Conservation (phyloP, 2,888 invertebrate genomes). For the Diaperis boleti region DNA sequence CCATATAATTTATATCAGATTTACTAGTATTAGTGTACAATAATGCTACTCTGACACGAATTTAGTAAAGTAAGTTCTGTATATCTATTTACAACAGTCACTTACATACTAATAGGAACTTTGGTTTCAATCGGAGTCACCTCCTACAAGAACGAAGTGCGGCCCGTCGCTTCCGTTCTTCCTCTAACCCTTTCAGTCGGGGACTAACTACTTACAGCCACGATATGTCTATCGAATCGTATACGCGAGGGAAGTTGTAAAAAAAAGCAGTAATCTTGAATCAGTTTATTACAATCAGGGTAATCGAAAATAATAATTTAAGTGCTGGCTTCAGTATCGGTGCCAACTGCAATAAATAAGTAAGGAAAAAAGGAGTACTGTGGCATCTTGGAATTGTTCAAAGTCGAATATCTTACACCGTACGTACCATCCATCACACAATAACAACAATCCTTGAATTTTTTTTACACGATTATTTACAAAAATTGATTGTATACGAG, state of each 20-base stretch:
- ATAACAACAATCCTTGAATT: slow-evolving; percentile 30
- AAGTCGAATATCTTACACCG: slow-evolving; percentile 30
- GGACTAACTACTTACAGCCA: no score
- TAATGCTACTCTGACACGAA: slow-evolving; percentile 51
- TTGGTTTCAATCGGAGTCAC: slow-evolving; percentile 71
- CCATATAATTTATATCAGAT: slow-evolving; percentile 55
- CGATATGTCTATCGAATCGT: slow-evolving; percentile 5
- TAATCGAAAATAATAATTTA: slow-evolving; percentile 39
- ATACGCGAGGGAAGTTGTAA: slow-evolving; percentile 25
- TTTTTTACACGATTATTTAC: slow-evolving; percentile 43
- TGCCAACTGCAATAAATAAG: slow-evolving; percentile 22
- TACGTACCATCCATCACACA: slow-evolving; percentile 39
- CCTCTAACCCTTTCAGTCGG: no score
- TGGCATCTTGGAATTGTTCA: slow-evolving; percentile 29
- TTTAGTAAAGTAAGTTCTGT: slow-evolving; percentile 41
- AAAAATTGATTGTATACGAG: slow-evolving; percentile 38
- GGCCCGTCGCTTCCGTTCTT: no score
- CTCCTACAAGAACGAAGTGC: slow-evolving; percentile 58
- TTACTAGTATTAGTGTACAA: slow-evolving; percentile 50
- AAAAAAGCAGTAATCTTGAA: slow-evolving; percentile 33
- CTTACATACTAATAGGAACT: slow-evolving; percentile 71
- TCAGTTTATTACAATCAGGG: slow-evolving; percentile 35
- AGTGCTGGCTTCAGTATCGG: slow-evolving; percentile 29
- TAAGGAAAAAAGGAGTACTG: slow-evolving; percentile 30
- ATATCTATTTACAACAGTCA: slow-evolving; percentile 46